phyloP scores from a whole-genome alignment of 1,140 invertebrate genomes.

The Steinernema feltiae region DNA sequence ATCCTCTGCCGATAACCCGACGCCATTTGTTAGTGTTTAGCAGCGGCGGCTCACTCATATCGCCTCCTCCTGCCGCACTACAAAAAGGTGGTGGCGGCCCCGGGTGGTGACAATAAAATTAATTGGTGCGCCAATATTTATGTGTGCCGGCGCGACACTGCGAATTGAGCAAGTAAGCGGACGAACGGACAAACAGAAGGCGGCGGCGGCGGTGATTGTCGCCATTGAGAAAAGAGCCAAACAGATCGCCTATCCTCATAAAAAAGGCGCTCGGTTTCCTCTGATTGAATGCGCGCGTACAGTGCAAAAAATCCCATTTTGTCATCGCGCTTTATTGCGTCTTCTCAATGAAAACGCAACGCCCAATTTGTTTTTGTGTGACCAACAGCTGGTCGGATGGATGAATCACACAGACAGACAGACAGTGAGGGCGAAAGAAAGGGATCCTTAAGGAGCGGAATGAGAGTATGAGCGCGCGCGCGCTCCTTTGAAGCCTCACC shows the following conservation, averaged over 20 bases:
- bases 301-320: conserved; percentile 5
- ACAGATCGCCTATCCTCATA: too few relatives aligned
- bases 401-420: neutral
- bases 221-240: too few relatives aligned
- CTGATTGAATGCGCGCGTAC: conserved; percentile 1
- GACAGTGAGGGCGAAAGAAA: neutral
- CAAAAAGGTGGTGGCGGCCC: neutral
- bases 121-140: neutral
- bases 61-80: neutral
- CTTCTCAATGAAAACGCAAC: conserved; percentile 11
- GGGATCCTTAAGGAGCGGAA: neutral
- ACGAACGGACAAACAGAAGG: too few relatives aligned
- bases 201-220: too few relatives aligned
- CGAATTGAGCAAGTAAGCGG: neutral
- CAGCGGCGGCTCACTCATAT: too few relatives aligned
- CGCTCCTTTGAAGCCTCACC: neutral
- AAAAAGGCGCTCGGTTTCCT: neutral
- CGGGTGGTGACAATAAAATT: conserved; percentile 8
- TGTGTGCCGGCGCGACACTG: neutral
- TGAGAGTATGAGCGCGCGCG: neutral
- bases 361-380: conserved; percentile 15
- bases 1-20: conserved; percentile 1
- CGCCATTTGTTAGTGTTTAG: conserved; percentile 8
- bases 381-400: conserved; percentile 6
- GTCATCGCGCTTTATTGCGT: conserved; percentile 2